Percentiles rank a stretch among this genome's conserved stretches.
Evolutionary conservation across 2,888 invertebrate genomes (phyloP).

Genomic region (Glaucopsyche alexis): DNA sequence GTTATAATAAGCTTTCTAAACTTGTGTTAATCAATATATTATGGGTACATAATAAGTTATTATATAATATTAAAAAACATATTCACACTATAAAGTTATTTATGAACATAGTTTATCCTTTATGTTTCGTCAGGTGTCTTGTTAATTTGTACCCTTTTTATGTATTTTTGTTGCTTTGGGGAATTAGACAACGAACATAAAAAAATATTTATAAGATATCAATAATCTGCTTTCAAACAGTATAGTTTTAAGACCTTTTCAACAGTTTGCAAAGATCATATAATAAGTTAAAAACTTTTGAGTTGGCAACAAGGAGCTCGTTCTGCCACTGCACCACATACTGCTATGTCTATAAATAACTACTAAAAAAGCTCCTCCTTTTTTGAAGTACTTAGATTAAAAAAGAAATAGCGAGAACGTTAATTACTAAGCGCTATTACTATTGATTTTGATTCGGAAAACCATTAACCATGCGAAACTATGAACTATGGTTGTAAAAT

Average conservation of each 20-base stretch:
- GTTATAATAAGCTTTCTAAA: conserved; percentile 64
- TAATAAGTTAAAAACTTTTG: neutral
- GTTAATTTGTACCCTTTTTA: conserved; percentile 38
- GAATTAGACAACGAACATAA: conserved; percentile 70
- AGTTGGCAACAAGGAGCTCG: neutral
- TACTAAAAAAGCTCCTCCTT: too few species aligned
- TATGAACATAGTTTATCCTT: neutral
- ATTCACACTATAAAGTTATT: conserved; percentile 32
- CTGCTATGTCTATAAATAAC: neutral
- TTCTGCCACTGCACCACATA: neutral
- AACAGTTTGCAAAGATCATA: neutral
- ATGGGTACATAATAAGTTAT: conserved; percentile 31
- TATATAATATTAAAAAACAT: conserved; percentile 32
- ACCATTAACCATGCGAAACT: neutral
- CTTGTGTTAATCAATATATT: conserved; percentile 46
- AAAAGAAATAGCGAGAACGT: neutral
- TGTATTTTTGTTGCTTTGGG: conserved; percentile 48
- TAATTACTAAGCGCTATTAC: neutral
- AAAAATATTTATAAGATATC: conserved; percentile 51
- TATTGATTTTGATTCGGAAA: neutral
- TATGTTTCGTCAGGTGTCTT: neutral
- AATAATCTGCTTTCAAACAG: conserved; percentile 31
- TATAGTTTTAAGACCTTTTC: conserved; percentile 24
- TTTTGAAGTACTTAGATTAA: too few species aligned
- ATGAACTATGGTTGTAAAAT: neutral